Evolutionary conservation across 2,888 invertebrate genomes (phyloP), one percentile per base, ranked within the genome.

Genomic region (Theodoxus fluviatilis): DNA sequence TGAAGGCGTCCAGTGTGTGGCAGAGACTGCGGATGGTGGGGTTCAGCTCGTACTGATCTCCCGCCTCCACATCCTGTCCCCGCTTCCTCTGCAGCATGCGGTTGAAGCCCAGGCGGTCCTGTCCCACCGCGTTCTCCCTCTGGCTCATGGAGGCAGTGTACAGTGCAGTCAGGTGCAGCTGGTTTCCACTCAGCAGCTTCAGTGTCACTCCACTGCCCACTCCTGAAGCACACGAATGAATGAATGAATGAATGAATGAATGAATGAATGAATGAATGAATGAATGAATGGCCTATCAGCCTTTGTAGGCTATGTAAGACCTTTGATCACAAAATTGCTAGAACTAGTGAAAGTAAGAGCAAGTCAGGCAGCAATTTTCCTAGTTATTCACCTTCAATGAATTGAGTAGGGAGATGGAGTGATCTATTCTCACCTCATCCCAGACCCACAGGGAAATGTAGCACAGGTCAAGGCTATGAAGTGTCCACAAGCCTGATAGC

Each of bases 21-120:
- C 84, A 85, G 47, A 85, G 79, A 70, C 84, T 83, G 74, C 80
- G 77, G 7, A 86, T 79, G 1, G 79, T 78, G 43, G 81, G 79
- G 25, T 78, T 78, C 18, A 85, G 75, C 52, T 83, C 81, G 67
- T 77, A 81, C 15, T 15, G 3, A 31, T 28, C 22, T 47, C 43
- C 18, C 43, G 28, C 18, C 6, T 49, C 37, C 9, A 31, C 55
- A 15, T 22, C 25, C 28, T 22, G 7, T 7, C 12, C 22, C 15
- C 55, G 18, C n/a, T 37, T 38, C 18, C 72, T 70, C 28, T 69
- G 37, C 52, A 84, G 67, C 69, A 84, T 71, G 55, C 77, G 78
- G 73, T 80, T 83, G 12, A 76, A 52, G 7, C 75, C 61, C 33
- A 76, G 69, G 59, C 81, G 72, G 40, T 80, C 73, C n/a, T 73